phyloP scores from a whole-genome alignment of 2,113 vertebrate genomes.

The Acrocephalus arundinaceus region DNA sequence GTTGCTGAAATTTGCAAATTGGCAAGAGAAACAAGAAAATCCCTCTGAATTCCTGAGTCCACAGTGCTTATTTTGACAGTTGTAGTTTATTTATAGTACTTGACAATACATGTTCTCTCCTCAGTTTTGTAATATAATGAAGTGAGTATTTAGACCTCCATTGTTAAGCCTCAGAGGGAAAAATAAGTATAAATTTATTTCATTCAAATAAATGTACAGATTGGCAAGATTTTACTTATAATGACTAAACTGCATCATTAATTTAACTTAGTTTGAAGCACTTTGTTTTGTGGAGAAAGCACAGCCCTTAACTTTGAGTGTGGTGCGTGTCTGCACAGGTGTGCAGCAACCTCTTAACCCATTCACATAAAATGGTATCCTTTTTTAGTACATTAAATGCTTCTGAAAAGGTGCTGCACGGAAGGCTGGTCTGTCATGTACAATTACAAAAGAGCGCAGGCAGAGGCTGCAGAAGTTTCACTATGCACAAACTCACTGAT shows the following conservation, averaged over 20 bases:
- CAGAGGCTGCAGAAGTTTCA: background rate
- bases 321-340: background rate
- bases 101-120: slow-evolving; percentile 19
- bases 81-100: slow-evolving; percentile 43
- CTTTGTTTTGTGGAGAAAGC: background rate
- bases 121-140: background rate
- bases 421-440: background rate
- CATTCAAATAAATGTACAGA: slow-evolving; percentile 4
- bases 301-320: background rate
- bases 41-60: background rate
- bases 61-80: slow-evolving; percentile 34
- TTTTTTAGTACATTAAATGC: background rate
- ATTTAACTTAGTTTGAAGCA: slow-evolving; percentile 13
- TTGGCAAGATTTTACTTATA: slow-evolving; percentile 21
- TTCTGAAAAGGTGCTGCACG: background rate
- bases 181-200: slow-evolving; percentile 24
- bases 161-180: slow-evolving; percentile 25
- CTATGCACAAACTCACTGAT: background rate
- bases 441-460: background rate
- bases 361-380: background rate
- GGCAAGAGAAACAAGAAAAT: background rate
- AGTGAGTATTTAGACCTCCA: background rate
- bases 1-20: background rate
- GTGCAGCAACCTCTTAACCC: background rate
- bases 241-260: slow-evolving; percentile 27